Conservation (phyloP, 1,140 invertebrate species). For the Leptonema lineaticorne region DNA sequence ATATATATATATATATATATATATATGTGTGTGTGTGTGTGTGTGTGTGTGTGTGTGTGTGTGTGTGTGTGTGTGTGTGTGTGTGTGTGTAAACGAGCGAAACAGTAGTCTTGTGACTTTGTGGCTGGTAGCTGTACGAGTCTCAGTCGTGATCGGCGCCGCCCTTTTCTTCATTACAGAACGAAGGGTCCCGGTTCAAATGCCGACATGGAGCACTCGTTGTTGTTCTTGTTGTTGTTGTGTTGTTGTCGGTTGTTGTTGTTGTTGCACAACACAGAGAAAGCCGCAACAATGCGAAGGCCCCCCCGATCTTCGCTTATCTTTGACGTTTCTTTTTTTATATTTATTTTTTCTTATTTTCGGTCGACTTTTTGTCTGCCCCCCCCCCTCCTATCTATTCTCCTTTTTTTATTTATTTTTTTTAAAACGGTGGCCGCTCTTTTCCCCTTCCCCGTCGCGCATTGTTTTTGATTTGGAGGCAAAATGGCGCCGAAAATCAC, state of each 20-base stretch:
- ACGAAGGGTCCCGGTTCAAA: constrained; percentile 30
- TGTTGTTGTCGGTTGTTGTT: no score
- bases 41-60: no score
- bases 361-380: no score
- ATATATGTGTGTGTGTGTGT: no score
- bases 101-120: constrained; percentile 29
- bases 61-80: background rate
- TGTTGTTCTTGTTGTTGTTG: background rate
- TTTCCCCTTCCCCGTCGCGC: background rate
- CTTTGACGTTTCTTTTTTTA: constrained; percentile 8
- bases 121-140: constrained; percentile 10
- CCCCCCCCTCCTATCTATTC: no score
- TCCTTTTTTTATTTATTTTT: no score
- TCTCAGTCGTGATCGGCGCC: constrained; percentile 28
- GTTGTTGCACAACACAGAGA: no score
- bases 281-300: constrained; percentile 23
- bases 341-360: constrained; percentile 8
- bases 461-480: background rate
- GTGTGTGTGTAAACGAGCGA: background rate
- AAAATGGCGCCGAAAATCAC: constrained; percentile 22
- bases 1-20: no score
- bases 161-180: constrained; percentile 36
- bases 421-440: background rate
- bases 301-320: background rate
- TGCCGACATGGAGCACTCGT: background rate